Evolutionary conservation across 2,797 vertebrate species (phyloP), one percentile per base, ranked within the genome.

Genomic region (Enoplosus armatus): DNA sequence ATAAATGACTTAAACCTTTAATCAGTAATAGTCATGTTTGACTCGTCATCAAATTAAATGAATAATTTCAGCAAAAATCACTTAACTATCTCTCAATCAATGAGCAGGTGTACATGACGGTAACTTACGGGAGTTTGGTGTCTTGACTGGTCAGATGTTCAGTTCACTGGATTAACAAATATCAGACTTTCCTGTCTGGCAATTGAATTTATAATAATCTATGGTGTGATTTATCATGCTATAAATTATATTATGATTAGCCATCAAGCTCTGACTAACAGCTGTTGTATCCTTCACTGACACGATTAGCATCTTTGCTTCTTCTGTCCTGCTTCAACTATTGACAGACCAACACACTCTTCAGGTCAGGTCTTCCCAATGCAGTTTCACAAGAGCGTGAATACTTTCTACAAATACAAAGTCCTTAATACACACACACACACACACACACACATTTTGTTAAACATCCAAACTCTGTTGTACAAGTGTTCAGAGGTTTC

Each of bases 401-500:
- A 37, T 20, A 15, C 18, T 29, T 39, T 27, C 56, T 24, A 39
- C 3, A 47, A 29, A 53, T 22, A 53, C 54, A 16, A 10, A 31
- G 15, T n/a, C 14, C 5, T 14, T 9, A 20, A 14, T 24, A 11
- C 48, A 69, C 33, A 54, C 31, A 47, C 53, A 9, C 33, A 31
- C 53, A 33, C 66, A 61, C 62, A 61, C 62, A 26, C 37, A 37
- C 53, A 59, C 29, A 27, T 10, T 39, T 22, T 55, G 26, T 35
- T 50, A 31, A n/a, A 33, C 1, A 48, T 15, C 20, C 24, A 39
- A 39, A 31, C n/a, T n/a, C 61, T 54, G 18, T 6, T 47, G 22
- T 76, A 15, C 33, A 20, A 24, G 29, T 29, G 14, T 22, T 39
- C 14, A 48, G n/a, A 72, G 41, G 15, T 39, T 80, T 64, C 65